Conservation (phyloP, 2,888 invertebrate species). For the Holacanthella duospinosa region DNA sequence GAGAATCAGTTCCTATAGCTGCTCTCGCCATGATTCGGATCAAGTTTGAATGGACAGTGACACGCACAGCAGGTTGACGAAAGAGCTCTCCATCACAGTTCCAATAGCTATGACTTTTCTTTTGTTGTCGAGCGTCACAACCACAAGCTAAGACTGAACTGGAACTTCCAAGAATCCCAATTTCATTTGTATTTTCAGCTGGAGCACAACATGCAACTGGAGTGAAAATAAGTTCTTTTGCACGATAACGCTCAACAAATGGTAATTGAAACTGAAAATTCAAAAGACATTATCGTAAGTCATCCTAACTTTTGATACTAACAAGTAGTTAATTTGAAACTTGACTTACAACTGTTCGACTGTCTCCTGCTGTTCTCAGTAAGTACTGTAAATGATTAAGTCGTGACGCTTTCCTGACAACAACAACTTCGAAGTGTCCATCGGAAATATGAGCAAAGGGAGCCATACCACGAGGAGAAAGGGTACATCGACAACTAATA, state of each 20-base stretch:
- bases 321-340: neutral
- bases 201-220: constrained; percentile 42
- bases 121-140: constrained; percentile 30
- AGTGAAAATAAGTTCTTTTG: constrained; percentile 58
- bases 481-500: constrained; percentile 62
- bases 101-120: constrained; percentile 53
- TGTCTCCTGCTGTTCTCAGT: constrained; percentile 52
- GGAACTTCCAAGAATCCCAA: constrained; percentile 18
- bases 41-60: constrained; percentile 33
- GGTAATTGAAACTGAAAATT: constrained; percentile 53
- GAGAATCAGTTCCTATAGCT: constrained; percentile 18
- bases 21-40: constrained; percentile 29
- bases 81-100: constrained; percentile 69
- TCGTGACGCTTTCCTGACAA: constrained; percentile 61
- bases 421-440: constrained; percentile 63
- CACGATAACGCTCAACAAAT: constrained; percentile 63
- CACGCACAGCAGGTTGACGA: constrained; percentile 33
- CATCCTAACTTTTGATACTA: neutral
- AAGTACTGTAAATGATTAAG: constrained; percentile 60
- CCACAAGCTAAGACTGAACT: constrained; percentile 26
- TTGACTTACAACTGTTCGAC: constrained; percentile 53
- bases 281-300: constrained; percentile 15
- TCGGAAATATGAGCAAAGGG: constrained; percentile 69
- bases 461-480: constrained; percentile 64
- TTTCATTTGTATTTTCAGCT: neutral